phyloP scores from a whole-genome alignment of 2,113 vertebrate genomes.

The Myotis yumanensis region DNA sequence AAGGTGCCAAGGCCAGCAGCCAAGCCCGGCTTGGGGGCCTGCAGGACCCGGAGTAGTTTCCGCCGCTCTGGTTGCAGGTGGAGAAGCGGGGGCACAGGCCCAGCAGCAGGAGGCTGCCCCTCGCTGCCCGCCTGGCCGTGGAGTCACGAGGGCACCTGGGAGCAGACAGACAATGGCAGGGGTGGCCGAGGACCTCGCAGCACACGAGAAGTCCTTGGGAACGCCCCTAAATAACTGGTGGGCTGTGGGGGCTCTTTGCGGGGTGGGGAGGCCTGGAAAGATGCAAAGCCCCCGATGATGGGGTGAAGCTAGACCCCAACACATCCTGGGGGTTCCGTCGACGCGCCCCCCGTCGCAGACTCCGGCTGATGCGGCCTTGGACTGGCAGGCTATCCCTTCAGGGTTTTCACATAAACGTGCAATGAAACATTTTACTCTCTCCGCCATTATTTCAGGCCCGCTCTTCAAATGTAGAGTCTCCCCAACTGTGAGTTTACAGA shows the following conservation, averaged over 20 bases:
- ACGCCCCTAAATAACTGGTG: not conserved
- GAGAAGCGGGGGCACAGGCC: not conserved
- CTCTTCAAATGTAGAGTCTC: not conserved
- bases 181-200: not conserved
- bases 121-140: not conserved
- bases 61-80: not conserved
- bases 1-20: not conserved
- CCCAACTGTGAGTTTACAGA: not conserved
- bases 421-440: not conserved
- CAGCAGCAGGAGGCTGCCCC: not conserved
- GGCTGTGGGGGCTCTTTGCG: not conserved
- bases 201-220: not conserved
- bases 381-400: not conserved
- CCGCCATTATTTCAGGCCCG: not conserved
- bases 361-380: not conserved
- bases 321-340: not conserved
- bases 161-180: not conserved
- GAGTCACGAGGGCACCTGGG: not conserved
- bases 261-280: not conserved
- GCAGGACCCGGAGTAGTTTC: not conserved
- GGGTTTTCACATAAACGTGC: not conserved
- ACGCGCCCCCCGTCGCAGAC: not conserved
- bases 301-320: not conserved
- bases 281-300: not conserved
- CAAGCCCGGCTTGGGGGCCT: not conserved